These are phyloP conservation scores for Ophraella communa DNA, from an alignment of 2,888 invertebrate species.

Conservation along the genomic window DNA sequence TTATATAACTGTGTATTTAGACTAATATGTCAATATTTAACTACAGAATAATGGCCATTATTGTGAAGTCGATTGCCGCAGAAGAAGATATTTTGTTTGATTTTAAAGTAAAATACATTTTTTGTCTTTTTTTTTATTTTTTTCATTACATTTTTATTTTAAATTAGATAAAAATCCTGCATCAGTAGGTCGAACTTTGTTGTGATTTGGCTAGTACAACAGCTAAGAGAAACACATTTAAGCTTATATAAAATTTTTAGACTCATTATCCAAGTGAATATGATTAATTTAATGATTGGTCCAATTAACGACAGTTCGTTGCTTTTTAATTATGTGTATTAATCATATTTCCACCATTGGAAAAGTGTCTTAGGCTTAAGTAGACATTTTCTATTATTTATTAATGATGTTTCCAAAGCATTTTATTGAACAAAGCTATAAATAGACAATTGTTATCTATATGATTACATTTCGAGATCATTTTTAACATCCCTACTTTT, in stretches of 20 bases:
- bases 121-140: not conserved
- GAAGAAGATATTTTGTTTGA: not conserved
- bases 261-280: not conserved
- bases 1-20: not conserved
- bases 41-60: not conserved
- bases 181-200: not conserved
- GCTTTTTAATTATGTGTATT: not conserved
- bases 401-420: constrained; percentile 9
- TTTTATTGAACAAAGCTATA: constrained; percentile 8
- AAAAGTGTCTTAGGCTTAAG: not conserved
- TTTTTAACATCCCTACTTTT: constrained; percentile 20
- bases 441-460: constrained; percentile 21
- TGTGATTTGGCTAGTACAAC: not conserved
- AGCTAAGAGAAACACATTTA: constrained; percentile 1
- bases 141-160: not conserved
- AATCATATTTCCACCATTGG: not conserved
- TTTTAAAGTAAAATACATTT: not conserved
- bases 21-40: not conserved
- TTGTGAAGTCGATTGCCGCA: not conserved
- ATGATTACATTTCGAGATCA: constrained; percentile 6
- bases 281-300: not conserved
- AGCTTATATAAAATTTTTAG: not conserved
- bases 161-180: not conserved
- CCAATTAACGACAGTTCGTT: not conserved
- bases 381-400: constrained; percentile 7